A percentile compares a stretch with the other conserved stretches of the same genome.
Conservation (phyloP, 1,140 invertebrate species). For the Zophobas morio region DNA sequence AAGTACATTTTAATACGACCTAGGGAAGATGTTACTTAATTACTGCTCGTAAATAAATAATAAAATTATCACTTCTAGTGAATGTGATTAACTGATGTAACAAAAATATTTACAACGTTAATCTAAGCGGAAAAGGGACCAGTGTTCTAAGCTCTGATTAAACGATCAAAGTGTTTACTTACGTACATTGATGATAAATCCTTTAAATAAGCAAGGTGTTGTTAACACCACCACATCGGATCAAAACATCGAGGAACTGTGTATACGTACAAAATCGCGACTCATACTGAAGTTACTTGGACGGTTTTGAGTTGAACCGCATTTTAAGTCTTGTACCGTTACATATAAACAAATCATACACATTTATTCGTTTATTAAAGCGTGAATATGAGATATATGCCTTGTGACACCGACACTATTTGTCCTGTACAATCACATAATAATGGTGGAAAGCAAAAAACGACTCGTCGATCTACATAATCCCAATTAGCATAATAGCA, state of each 20-base stretch:
- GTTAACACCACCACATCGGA: conserved; percentile 17
- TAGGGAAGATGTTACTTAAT: neutral
- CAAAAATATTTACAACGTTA: neutral
- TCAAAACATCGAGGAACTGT: conserved; percentile 31
- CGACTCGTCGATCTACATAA: conserved; percentile 15
- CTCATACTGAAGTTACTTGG: conserved; percentile 38
- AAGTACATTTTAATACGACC: neutral
- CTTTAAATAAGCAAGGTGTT: conserved; percentile 1
- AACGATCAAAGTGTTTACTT: neutral
- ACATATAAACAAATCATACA: conserved; percentile 61
- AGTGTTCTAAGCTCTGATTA: no score
- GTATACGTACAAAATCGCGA: conserved; percentile 37
- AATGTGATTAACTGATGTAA: neutral
- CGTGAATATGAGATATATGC: conserved; percentile 54
- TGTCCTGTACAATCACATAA: conserved; percentile 25
- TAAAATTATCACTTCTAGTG: neutral
- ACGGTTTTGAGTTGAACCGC: conserved; percentile 48
- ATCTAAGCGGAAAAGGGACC: no score
- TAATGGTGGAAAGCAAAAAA: conserved; percentile 20
- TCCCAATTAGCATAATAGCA: neutral
- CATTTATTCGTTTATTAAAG: conserved; percentile 62
- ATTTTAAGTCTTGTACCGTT: conserved; percentile 59
- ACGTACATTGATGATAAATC: neutral
- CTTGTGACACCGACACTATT: conserved; percentile 17
- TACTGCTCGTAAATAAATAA: neutral